Evolutionary conservation across 2,797 vertebrate species (phyloP), one percentile per base, ranked within the genome.

Genomic region (Hirundo rustica): DNA sequence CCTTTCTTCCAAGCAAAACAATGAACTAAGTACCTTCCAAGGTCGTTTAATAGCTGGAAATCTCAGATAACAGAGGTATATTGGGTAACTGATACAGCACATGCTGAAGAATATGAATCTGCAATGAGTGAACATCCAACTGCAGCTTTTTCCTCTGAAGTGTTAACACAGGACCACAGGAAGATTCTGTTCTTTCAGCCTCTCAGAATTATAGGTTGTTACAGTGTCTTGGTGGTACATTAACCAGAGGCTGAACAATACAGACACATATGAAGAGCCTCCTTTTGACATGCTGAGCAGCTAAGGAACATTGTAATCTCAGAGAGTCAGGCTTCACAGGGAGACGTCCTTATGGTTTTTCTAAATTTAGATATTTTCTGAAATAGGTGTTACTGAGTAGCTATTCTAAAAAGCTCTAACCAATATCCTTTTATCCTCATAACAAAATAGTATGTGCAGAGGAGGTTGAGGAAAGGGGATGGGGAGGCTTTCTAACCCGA

Each of bases 11-110:
- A 58, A 94, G 70, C 67, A 72, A 88, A 87, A 74, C 58, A 83
- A 57, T 27, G 38, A 48, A 34, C 48, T 36, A 81, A 87, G 55
- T 91, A 82, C 64, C 71, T 93, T 95, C 82, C 92, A 96, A 97
- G 93, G 95, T 96, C 92, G 88, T 90, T 93, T 95, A 96, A 92
- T 89, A 80, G 94, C 82, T 94, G 88, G 78, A 92, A 93, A 93
- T 95, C 96, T 96, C 92, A 95, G 89, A 95, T 2, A 77, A 58
- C 87, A 95, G 77, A 94, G 50, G 64, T 89, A 70, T 91, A 57
- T 91, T 88, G 77, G 91, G 91, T 93, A 96, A 94, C 92, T 55
- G 74, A 82, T 88, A 82, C 25, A 81, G 44, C 61, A 85, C 86
- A 95, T 74, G 67, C 84, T 91, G 78, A 82, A 96, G 92, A 95